Evolutionary conservation across 2,113 vertebrate species (phyloP), one percentile per base, ranked within the genome.

Genomic region (Colossoma macropomum): DNA sequence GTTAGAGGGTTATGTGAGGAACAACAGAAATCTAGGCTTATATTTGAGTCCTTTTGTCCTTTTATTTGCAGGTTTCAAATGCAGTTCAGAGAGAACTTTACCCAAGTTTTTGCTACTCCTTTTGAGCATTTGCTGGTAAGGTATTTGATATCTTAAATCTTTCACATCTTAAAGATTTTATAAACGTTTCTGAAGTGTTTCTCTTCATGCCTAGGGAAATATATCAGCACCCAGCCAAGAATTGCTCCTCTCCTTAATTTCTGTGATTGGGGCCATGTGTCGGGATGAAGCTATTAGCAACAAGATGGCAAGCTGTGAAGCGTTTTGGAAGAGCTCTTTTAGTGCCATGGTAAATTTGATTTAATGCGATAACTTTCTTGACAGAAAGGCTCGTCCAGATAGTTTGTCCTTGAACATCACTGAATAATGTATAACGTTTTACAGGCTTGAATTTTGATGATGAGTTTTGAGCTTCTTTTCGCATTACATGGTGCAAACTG

Each of bases 91-190:
- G 80, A 84, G 73, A 86, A 0, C 75, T 73, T 95, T 73, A 86
- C 87, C 79, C 86, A 91, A 0, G 85, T 0, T 3, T 86, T 92
- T 79, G 82, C 92, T 32, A 90, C 91, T 0, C 82, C 89, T 3
- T 92, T 96, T 83, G 84, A 82, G 15, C 84, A 88, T 21, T 4
- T 95, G 32, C 90, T 97, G 96, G 96, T 97, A 93, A 93, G 95
- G 86, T 66, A 45, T 78, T 30, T 56, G 27, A 27, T 60, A 54
- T 60, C 19, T 15, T 4, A 17, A 75, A 80, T 82, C 41, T 13
- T 72, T 41, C 21, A n/a, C 15, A 62, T 78, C 30, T 4, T 17
- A 21, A 75, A 1, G 10, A 16, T 8, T 45, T 65, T 65, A 19
- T 17, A 38, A 11, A 48, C 59, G 8, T 56, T n/a, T 2, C 11